Evolutionary conservation across 1,140 invertebrate species (phyloP).

Genomic region (Mya arenaria): DNA sequence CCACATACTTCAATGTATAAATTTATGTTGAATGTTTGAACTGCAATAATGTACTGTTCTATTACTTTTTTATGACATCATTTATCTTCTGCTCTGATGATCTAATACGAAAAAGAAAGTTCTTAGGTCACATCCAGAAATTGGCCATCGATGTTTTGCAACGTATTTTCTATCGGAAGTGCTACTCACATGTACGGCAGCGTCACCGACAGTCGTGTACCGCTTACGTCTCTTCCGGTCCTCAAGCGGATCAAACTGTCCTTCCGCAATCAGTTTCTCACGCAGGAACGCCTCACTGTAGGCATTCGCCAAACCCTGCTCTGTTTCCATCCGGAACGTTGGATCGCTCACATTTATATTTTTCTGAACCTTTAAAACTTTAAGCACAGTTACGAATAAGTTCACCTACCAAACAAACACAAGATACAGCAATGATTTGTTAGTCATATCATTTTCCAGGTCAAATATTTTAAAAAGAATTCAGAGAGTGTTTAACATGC

Average conservation of each 20-base stretch:
- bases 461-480: neutral
- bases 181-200: conserved; percentile 30
- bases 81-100: too few species aligned
- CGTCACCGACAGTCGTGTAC: conserved; percentile 26
- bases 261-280: conserved; percentile 14
- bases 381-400: too few species aligned
- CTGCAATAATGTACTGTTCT: too few species aligned
- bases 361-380: conserved; percentile 28
- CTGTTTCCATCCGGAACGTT: neutral
- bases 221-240: conserved; percentile 18
- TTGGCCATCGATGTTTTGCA: too few species aligned
- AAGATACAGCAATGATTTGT: neutral
- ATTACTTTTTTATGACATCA: too few species aligned
- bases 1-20: too few species aligned
- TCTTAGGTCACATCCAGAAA: too few species aligned
- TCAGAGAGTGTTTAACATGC: neutral
- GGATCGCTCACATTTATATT: conserved; percentile 2
- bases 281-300: conserved; percentile 38
- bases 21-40: too few species aligned
- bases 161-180: too few species aligned
- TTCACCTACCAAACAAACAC: too few species aligned
- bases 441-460: neutral
- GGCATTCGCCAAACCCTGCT: conserved; percentile 9
- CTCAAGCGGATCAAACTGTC: conserved; percentile 27
- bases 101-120: too few species aligned